Conservation (phyloP, 1,140 invertebrate species). For the Drosophila nigromelanica region DNA sequence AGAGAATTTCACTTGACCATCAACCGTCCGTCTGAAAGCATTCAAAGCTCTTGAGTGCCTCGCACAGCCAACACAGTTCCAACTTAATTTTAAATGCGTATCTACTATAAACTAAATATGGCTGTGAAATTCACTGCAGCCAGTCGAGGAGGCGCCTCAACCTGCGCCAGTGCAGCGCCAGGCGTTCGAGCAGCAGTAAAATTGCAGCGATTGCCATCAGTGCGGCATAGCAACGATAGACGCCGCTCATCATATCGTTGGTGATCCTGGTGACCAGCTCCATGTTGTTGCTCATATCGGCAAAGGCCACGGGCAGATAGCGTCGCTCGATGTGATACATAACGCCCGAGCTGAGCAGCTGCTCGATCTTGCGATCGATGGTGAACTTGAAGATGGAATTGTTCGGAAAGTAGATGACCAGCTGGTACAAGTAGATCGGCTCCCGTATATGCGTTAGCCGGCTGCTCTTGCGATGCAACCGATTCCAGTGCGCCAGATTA, state of each 20-base stretch:
- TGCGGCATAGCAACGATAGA: constrained; percentile 19
- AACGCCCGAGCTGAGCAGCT: constrained; percentile 55
- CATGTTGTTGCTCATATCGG: constrained; percentile 1
- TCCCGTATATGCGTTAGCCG: constrained; percentile 40
- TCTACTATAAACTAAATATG: background rate
- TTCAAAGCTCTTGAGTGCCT: constrained; percentile 12
- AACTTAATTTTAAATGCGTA: background rate
- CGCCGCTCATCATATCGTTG: constrained; percentile 31
- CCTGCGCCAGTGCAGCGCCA: constrained; percentile 9
- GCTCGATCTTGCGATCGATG: constrained; percentile 61
- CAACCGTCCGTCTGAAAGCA: background rate
- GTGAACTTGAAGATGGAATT: constrained; percentile 47
- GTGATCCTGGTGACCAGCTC: constrained; percentile 30
- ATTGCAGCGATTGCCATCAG: constrained; percentile 3
- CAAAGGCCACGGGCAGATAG: constrained; percentile 24
- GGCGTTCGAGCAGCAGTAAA: constrained; percentile 40
- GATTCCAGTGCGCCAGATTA: constrained; percentile 58
- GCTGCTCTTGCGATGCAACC: constrained; percentile 20
- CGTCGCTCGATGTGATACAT: constrained; percentile 44
- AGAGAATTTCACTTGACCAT: constrained; percentile 13
- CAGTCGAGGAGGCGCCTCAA: constrained; percentile 33
- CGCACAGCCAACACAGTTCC: background rate
- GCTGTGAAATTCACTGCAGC: constrained; percentile 33
- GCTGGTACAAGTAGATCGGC: constrained; percentile 63
- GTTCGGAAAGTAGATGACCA: constrained; percentile 58